Conservation (phyloP, 2,888 invertebrate species). For the Sipunculus nudus region DNA sequence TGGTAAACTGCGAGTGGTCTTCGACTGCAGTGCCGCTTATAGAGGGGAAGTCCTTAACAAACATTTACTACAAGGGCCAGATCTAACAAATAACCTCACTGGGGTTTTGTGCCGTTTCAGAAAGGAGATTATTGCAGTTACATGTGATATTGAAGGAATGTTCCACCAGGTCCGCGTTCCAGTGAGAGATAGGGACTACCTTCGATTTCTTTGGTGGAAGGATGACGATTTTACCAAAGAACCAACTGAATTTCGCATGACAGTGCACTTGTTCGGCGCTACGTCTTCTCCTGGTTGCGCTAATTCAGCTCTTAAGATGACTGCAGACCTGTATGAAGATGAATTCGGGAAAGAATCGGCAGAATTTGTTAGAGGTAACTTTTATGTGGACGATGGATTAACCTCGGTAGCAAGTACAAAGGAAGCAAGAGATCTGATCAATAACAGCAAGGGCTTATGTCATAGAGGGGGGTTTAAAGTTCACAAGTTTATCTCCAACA, state of each 20-base stretch:
- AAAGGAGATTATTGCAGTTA: conserved; percentile 22
- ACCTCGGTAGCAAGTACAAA: conserved; percentile 9
- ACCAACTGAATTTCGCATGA: conserved; percentile 15
- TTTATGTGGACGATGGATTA: conserved; percentile 23
- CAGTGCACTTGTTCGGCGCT: conserved; percentile 18
- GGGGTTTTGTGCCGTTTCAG: conserved; percentile 25
- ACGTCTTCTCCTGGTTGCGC: conserved; percentile 13
- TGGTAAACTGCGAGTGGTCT: conserved; percentile 24
- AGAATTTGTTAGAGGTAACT: conserved; percentile 1
- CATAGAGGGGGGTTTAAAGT: conserved; percentile 28
- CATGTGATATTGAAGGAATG: conserved; percentile 33
- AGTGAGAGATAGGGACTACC: conserved; percentile 13
- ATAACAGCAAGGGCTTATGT: conserved; percentile 8
- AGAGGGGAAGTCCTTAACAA: conserved; percentile 25
- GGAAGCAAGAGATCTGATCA: conserved; percentile 11
- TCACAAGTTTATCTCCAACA: conserved; percentile 34
- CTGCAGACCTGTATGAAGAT: background rate
- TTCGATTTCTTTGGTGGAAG: conserved; percentile 29
- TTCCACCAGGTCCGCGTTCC: conserved; percentile 25
- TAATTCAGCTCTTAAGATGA: conserved; percentile 14
- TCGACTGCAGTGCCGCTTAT: conserved; percentile 28
- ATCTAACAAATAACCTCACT: conserved; percentile 22
- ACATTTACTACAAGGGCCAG: conserved; percentile 23
- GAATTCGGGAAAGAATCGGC: conserved; percentile 7
- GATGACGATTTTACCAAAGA: conserved; percentile 1